Evolutionary conservation across 2,113 vertebrate species (phyloP).

Genomic region (Vicugna pacos): DNA sequence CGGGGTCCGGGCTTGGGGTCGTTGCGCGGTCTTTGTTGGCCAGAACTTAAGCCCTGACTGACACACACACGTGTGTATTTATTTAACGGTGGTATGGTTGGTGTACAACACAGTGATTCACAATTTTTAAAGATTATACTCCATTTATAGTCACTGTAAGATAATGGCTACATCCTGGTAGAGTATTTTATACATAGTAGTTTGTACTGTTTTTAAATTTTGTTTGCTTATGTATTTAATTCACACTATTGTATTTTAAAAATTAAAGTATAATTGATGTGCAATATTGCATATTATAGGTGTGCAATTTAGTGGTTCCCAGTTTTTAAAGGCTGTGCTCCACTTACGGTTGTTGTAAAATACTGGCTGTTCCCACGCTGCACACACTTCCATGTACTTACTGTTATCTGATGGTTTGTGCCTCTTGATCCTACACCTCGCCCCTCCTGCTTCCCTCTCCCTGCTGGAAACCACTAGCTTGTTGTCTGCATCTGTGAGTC

Average conservation of each 20-base stretch:
- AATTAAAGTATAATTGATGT: too few species aligned
- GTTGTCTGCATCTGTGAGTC: neutral
- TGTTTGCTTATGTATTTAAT: too few species aligned
- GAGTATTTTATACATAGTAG: neutral
- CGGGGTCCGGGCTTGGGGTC: neutral
- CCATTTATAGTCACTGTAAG: neutral
- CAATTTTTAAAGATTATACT: neutral
- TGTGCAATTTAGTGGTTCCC: too few species aligned
- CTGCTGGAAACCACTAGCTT: neutral
- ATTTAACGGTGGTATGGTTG: neutral
- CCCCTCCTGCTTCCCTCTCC: neutral
- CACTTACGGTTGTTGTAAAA: too few species aligned
- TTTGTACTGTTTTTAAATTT: neutral
- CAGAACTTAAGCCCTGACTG: neutral
- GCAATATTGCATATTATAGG: too few species aligned
- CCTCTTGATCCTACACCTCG: neutral
- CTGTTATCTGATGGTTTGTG: too few species aligned
- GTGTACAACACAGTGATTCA: neutral
- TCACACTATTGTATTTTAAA: too few species aligned
- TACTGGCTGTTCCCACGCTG: too few species aligned
- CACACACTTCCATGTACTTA: too few species aligned
- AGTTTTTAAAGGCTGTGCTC: too few species aligned
- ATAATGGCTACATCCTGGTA: neutral
- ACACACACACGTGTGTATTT: neutral
- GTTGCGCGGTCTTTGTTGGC: neutral